Base-by-base conservation (phyloP, 2,113 vertebrate species). In the Chamaea fasciata region DNA sequence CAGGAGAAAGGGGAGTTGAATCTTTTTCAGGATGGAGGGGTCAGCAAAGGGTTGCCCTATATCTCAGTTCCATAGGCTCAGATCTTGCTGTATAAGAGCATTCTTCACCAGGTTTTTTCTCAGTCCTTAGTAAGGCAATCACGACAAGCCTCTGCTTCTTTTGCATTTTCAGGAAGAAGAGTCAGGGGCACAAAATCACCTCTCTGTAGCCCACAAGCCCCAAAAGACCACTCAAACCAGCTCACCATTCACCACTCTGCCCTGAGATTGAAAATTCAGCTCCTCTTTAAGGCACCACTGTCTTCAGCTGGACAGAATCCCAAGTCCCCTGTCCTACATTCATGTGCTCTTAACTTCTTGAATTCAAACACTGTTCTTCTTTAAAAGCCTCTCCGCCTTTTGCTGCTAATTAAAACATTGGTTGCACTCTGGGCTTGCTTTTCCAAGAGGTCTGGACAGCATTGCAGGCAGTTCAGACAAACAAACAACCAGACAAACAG, bases 371-470 rank as follows among this genome's bases (percentile, higher is more conserved):
- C 47, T 26, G 18, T 9, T 88, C 67, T 60, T 76, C 50, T 89
- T 64, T 82, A 75, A 96, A 89, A 87, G 73, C 60, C 59, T 70
- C 69, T 74, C 82, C 41, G 56, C 75, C 60, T 93, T 92, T 81
- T 84, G 52, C 86, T 90, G 73, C 83, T 94, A 83, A 96, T 96
- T 95, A 95, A 87, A 96, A 94, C 57, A 89, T 39, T 46, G 62
- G 85, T 84, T 83, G 86, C 76, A 57, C 80, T 96, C 76, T 16
- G 69, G 57, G 76, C 85, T 96, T 53, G 86, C 94, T 96, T 94
- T 96, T 94, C 90, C 92, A 89, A 79, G 94, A 90, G 87, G 82
- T 73, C 89, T 95, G 96, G 89, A 85, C 95, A 95, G 84, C 75
- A 50, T 92, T 42, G 75, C 91, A 94, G 73, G 93, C 92, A 96